These are phyloP conservation scores for Todiramphus chloris DNA, from an alignment of 2,113 vertebrate genomes.

Conservation along the genomic window DNA sequence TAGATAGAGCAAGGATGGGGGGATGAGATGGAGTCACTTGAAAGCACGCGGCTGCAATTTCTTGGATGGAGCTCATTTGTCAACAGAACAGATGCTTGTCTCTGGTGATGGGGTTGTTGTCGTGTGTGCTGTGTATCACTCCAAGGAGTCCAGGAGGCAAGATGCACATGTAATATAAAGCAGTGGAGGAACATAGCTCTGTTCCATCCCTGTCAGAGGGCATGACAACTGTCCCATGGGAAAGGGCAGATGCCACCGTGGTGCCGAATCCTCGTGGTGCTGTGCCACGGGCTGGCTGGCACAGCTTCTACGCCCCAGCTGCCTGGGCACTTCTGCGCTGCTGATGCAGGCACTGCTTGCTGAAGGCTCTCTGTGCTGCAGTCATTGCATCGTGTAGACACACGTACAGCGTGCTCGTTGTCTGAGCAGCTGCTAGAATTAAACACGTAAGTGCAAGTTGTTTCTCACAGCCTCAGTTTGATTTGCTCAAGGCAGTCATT, in stretches of 20 bases:
- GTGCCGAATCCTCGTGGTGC: not conserved
- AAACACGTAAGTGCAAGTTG: not conserved
- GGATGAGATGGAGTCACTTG: not conserved
- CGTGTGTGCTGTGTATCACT: not conserved
- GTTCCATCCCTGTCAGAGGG: not conserved
- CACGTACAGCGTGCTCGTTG: rapidly evolving
- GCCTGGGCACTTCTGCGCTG: not conserved
- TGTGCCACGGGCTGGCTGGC: not conserved
- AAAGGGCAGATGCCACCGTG: not conserved
- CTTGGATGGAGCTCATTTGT: constrained; percentile 56
- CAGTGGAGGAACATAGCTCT: not conserved
- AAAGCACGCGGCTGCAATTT: constrained; percentile 33
- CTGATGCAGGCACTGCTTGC: not conserved
- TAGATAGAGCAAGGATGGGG: not conserved
- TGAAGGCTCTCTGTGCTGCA: not conserved
- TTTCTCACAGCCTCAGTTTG: not conserved
- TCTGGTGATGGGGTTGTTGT: not conserved
- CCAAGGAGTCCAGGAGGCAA: constrained; percentile 7
- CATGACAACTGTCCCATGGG: not conserved
- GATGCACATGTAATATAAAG: not conserved
- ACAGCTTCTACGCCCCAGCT: rapidly evolving
- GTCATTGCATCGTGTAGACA: rapidly evolving
- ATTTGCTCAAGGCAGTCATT: not conserved
- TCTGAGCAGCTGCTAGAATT: not conserved
- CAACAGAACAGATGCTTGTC: constrained; percentile 35